Evolutionary conservation across 2,113 vertebrate genomes (phyloP).

Genomic region (Octodon degus): DNA sequence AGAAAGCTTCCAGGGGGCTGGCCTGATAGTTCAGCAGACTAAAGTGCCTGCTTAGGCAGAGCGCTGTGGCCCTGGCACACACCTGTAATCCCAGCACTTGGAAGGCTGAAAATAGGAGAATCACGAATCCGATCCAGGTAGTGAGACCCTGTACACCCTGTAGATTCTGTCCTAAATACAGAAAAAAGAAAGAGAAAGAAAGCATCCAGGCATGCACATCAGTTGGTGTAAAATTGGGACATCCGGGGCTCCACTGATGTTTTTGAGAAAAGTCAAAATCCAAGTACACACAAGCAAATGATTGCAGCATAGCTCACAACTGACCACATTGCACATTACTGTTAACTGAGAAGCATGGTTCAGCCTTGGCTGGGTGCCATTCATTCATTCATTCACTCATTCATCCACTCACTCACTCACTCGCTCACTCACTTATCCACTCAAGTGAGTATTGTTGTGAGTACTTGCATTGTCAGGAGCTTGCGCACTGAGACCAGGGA

Average conservation of each 20-base stretch:
- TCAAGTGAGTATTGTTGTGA: not conserved
- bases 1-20: conserved; percentile 25
- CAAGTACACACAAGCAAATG: not conserved
- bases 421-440: not conserved
- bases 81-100: too few species aligned
- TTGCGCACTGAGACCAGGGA: not conserved
- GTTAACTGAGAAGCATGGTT: not conserved
- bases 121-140: too few species aligned
- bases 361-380: not conserved
- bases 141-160: too few species aligned
- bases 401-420: not conserved
- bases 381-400: not conserved
- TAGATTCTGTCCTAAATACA: too few species aligned
- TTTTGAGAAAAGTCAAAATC: conserved; percentile 25
- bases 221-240: not conserved
- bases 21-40: too few species aligned
- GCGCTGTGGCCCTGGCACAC: too few species aligned
- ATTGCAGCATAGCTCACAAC: not conserved
- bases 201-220: conserved; percentile 56
- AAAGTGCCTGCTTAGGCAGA: too few species aligned
- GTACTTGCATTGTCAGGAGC: not conserved
- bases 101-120: too few species aligned
- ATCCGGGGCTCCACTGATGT: not conserved
- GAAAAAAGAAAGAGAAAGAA: not conserved
- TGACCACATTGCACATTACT: not conserved